Base-by-base conservation (phyloP, 2,888 invertebrate species). In the Copidosoma aretas region DNA sequence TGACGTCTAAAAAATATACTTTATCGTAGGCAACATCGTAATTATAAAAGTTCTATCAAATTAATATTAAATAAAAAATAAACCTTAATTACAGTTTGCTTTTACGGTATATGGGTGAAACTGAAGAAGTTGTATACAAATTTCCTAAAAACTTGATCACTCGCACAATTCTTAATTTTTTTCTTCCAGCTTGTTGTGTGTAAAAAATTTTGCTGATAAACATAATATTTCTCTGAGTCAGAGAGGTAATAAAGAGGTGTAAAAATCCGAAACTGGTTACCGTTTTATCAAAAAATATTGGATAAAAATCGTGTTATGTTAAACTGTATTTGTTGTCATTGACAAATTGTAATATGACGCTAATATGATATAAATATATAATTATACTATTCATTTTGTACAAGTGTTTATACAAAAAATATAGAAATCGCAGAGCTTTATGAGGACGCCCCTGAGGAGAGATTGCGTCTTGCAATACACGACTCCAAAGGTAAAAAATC, bases 71-170 rank as follows among this genome's bases (percentile, higher is more conserved):
- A 56, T 67, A 58, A 71, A 71, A 61, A 65, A 58, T 39, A 43
- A 12, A 25, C 22, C 49, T 65, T 69, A 59, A 46, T 62, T 63
- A 70, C 53, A 62, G 66, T 56, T 56, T 21, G 5, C n/a, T 22
- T 70, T 15, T 32, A 62, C 21, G 56, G 41, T 67, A 60, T 62
- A 58, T 49, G 46, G 62, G 54, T 64, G 54, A 25, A 61, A 72
- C 67, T 60, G 71, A 49, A 68, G 49, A 60, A 60, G 24, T 57
- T 3, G 66, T 73, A 71, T 74, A 73, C 73, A 75, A 76, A 75
- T 61, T 65, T 68, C 69, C 73, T 72, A 64, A 73, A 75, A 76
- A 74, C 72, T 76, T 75, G 75, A 75, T 75, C 74, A 74, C 70
- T 75, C 71, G 71, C 67, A 73, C 70, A 75, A 72, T 75, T 69